Evolutionary conservation across 2,888 invertebrate species (phyloP).

Genomic region (Digitonthophagus gazella): DNA sequence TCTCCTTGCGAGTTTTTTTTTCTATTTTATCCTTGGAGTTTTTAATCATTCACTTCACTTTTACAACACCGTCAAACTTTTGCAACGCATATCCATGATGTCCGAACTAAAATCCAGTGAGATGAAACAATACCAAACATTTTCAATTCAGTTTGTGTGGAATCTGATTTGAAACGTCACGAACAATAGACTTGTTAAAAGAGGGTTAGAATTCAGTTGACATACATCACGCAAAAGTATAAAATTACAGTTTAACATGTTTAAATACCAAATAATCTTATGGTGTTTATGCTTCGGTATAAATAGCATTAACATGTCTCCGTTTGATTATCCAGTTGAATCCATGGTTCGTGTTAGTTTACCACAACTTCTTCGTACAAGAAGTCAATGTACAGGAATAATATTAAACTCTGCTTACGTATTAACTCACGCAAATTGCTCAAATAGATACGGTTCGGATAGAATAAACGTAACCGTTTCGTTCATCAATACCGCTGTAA

Average conservation of each 20-base stretch:
- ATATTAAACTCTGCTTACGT: slow-evolving; percentile 24
- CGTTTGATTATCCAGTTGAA: slow-evolving; percentile 18
- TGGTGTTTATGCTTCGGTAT: neutral
- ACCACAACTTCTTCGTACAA: neutral
- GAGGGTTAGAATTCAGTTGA: neutral
- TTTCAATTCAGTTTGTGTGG: too few species aligned
- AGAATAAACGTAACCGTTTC: neutral
- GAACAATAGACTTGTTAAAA: neutral
- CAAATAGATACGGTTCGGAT: neutral
- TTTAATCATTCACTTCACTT: too few species aligned
- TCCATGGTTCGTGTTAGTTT: slow-evolving; percentile 17
- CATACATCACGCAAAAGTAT: neutral
- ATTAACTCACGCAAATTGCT: slow-evolving; percentile 20
- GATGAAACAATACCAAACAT: too few species aligned
- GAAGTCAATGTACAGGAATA: slow-evolving; percentile 15
- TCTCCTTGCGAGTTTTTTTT: too few species aligned
- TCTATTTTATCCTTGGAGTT: too few species aligned
- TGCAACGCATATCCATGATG: too few species aligned
- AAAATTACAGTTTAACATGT: neutral
- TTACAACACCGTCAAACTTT: too few species aligned
- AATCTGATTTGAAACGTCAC: too few species aligned
- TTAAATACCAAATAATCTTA: neutral
- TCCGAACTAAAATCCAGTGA: too few species aligned
- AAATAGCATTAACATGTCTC: neutral
- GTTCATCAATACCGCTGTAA: neutral